Percentiles rank a stretch among this genome's conserved stretches.
Evolutionary conservation across 2,797 vertebrate species (phyloP).

Genomic region (Sciaenops ocellatus): DNA sequence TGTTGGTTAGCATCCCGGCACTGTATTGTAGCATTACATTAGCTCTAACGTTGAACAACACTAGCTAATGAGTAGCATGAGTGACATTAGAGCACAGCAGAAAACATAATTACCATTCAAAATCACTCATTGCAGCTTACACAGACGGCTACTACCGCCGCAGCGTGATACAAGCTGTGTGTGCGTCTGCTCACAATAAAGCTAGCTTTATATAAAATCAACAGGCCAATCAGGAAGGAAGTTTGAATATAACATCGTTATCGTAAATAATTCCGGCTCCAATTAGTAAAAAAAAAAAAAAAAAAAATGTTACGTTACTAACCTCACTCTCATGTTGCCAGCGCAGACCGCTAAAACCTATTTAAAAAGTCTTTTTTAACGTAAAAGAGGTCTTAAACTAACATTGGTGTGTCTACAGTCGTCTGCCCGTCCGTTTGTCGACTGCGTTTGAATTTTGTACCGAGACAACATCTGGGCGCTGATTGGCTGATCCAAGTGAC

Average conservation of each 20-base stretch:
- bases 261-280: neutral
- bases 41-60: neutral
- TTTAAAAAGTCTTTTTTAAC: neutral
- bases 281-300: too few relatives aligned
- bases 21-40: neutral
- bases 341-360: neutral
- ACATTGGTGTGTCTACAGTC: neutral
- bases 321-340: constrained; percentile 85
- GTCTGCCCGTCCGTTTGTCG: constrained; percentile 27
- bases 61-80: fast-evolving
- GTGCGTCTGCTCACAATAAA: neutral
- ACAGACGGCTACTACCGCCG: neutral
- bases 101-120: neutral
- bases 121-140: neutral
- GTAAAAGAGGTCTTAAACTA: neutral
- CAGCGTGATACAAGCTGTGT: too few relatives aligned
- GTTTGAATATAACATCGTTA: neutral
- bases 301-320: constrained; percentile 12
- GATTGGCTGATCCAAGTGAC: constrained; percentile 63
- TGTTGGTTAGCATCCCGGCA: neutral
- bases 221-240: constrained; percentile 18
- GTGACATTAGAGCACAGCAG: fast-evolving
- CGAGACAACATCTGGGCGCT: constrained; percentile 33
- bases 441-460: constrained; percentile 71
- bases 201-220: constrained; percentile 15